Conservation (phyloP, 2,797 vertebrate species). For the Micromesistius poutassou region DNA sequence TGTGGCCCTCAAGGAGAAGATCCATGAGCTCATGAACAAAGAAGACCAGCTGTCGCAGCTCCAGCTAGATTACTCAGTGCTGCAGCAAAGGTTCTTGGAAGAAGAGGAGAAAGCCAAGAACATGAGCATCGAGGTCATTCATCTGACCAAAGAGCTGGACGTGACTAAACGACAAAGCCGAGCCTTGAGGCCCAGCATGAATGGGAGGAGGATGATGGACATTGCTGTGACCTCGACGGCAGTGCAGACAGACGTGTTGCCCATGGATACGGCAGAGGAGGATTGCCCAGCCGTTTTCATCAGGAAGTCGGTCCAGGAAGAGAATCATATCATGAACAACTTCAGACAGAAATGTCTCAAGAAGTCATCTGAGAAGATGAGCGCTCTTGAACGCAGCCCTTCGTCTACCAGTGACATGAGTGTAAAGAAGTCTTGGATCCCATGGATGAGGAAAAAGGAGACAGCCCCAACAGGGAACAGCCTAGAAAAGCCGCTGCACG, state of each 20-base stretch:
- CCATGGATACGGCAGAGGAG: constrained; percentile 79
- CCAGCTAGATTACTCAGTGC: constrained; percentile 89
- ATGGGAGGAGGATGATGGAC: constrained; percentile 90
- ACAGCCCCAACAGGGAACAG: constrained; percentile 57
- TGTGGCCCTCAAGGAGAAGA: constrained; percentile 96
- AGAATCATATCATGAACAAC: constrained; percentile 97
- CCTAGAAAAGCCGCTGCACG: constrained; percentile 75
- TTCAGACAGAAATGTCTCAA: constrained; percentile 89
- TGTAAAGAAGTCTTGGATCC: constrained; percentile 94
- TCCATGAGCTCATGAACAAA: constrained; percentile 97
- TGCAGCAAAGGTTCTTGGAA: constrained; percentile 90
- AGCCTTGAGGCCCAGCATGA: constrained; percentile 85
- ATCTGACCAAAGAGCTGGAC: constrained; percentile 91
- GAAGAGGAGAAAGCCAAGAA: constrained; percentile 91
- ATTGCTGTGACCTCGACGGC: constrained; percentile 86
- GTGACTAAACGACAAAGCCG: constrained; percentile 89
- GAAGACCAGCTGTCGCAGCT: constrained; percentile 97
- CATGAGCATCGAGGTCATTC: constrained; percentile 88
- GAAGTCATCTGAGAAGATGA: constrained; percentile 75
- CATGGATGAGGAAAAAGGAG: constrained; percentile 95
- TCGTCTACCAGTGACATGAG: constrained; percentile 83
- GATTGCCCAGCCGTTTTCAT: constrained; percentile 95
- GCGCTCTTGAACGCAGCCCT: constrained; percentile 84
- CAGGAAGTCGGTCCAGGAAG: constrained; percentile 95
- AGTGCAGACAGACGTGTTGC: constrained; percentile 84